Conservation (phyloP, 2,888 invertebrate genomes). For the Drosophila gaucha region DNA sequence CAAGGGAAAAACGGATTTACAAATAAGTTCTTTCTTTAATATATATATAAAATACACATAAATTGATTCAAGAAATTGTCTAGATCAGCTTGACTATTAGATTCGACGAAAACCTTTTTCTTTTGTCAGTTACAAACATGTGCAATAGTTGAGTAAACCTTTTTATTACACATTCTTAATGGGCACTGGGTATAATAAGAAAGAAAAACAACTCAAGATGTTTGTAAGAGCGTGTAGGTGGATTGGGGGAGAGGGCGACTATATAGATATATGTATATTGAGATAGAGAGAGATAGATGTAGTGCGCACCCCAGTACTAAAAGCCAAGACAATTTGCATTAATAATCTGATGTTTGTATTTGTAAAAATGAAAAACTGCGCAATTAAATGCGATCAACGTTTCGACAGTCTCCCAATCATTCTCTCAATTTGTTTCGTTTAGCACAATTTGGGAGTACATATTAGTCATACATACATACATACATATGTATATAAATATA, state of each 20-base stretch:
- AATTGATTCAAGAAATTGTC: too few species aligned
- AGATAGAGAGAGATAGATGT: conserved; percentile 4
- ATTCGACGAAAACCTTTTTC: too few species aligned
- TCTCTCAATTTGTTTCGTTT: conserved; percentile 28
- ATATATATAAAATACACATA: too few species aligned
- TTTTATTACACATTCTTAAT: not conserved
- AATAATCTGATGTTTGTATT: conserved; percentile 47
- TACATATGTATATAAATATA: not conserved
- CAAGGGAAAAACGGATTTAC: not conserved
- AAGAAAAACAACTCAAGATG: conserved; percentile 29
- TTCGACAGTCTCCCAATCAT: conserved; percentile 41
- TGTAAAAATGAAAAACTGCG: conserved; percentile 62
- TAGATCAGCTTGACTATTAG: too few species aligned
- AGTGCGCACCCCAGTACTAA: conserved; percentile 33
- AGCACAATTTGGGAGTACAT: conserved; percentile 34
- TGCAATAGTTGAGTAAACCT: not conserved
- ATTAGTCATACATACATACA: conserved; percentile 40
- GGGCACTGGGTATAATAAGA: conserved; percentile 8
- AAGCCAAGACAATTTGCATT: conserved; percentile 57
- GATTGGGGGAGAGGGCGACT: conserved; percentile 8
- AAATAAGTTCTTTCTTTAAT: not conserved
- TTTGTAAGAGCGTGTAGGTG: conserved; percentile 27
- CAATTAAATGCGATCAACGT: conserved; percentile 64
- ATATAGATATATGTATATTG: not conserved
- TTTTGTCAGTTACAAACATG: too few species aligned